Evolutionary conservation across 2,888 invertebrate species (phyloP), one percentile per base, ranked within the genome.

Genomic region (Papilio protenor): DNA sequence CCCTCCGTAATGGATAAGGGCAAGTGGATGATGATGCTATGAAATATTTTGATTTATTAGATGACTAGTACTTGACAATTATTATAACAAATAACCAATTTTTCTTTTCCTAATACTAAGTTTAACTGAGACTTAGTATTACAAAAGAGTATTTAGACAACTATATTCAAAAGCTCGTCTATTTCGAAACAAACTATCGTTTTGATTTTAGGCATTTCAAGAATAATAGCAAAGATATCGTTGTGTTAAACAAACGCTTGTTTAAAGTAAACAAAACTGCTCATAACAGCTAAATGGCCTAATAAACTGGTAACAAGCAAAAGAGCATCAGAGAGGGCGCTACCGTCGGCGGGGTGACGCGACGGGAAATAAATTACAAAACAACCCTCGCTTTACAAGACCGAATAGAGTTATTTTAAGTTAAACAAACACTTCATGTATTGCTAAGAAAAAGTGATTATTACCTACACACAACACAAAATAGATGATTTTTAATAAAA

Each of bases 251-350:
- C 80, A 83, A 61, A 82, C 81, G 79, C 80, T 81, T 76, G 77
- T 79, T 80, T 80, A 79, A 83, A 83, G 83, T 84, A 86, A 85
- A 86, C 84, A 85, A 89, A 87, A 85, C 85, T 85, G 80, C 73
- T 84, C 87, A 88, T 88, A 88, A 89, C 86, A 87, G 85, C 87
- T 90, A 91, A 92, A 92, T 90, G 88, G 90, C 83, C 85, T 89
- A 90, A 92, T 93, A 93, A 93, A 92, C 90, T 85, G 89, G 87
- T 91, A 93, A 93, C 86, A 88, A 91, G 92, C 90, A 93, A 94
- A 93, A 91, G 92, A 85, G 89, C 94, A 93, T 93, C 93, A 91
- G 90, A 91, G 90, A 88, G 90, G 89, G 88, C 81, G 79, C 71
- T 80, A 70, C 18, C 40, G 40, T 40, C 83, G 85, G 84, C 85